Evolutionary conservation across 2,888 invertebrate genomes (phyloP), one percentile per base, ranked within the genome.

Genomic region (Amaurobius ferox): DNA sequence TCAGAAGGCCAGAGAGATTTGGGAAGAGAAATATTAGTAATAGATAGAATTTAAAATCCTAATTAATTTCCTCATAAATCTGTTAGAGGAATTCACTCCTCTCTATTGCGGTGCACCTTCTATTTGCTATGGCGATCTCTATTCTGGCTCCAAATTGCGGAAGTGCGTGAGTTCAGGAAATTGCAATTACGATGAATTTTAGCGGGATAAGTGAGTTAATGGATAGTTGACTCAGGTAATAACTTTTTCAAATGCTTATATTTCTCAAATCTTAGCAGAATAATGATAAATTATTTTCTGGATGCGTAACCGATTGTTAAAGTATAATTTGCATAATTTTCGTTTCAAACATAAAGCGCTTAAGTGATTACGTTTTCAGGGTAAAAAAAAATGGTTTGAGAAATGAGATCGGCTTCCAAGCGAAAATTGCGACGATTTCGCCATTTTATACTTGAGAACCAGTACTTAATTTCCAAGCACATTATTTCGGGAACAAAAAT

Each of bases 51-150:
- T 64, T 64, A 30, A 64, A 30, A 64, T 30, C 64, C 16, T 16
- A 29, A 64, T 64, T 64, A 64, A 64, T 64, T 64, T 64, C 64
- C 28, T 29, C 64, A 64, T 64, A 64, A 64, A 64, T 64, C 29
- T 64, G 64, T 64, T 29, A 28, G 64, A 19, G 19, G 13, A 13
- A 61, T 26, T 61, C 28, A 26, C 23, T 61, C 64, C 6, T n/a
- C 29, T 23, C 23, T 29, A 64, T n/a, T 64, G 29, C 29, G 5
- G 1, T 29, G 11, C 64, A 9, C 29, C 3, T 29, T 19, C 13
- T 16, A 64, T n/a, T 26, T 3, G 23, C 23, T 23, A 19, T 26
- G n/a, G 28, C 3, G 28, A 13, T 61, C 1, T 26, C 9, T 13
- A 16, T 29, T 29, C 28, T 29, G 30, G 13, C n/a, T 11, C 13